phyloP scores from a whole-genome alignment of 2,888 invertebrate genomes.

The Thecocarcelia acutangulata region DNA sequence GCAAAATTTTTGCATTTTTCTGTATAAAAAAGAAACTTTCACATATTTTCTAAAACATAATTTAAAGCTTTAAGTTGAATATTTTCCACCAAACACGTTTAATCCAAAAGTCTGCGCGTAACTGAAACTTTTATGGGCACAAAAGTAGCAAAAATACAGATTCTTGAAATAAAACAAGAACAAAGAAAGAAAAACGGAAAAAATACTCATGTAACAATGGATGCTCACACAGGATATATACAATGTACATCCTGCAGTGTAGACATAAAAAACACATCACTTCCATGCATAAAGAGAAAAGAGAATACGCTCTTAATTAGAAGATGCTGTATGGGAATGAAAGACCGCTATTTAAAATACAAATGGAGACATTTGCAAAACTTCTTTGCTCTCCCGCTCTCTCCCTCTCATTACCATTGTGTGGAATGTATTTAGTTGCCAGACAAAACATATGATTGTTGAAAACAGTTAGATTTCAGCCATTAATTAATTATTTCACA shows the following conservation, averaged over 20 bases:
- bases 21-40: slow-evolving; percentile 28
- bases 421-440: slow-evolving; percentile 13
- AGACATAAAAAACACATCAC: slow-evolving; percentile 22
- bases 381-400: background rate
- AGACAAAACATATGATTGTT: slow-evolving; percentile 31
- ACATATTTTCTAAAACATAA: slow-evolving; percentile 20
- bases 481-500: no score
- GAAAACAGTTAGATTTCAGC: no score
- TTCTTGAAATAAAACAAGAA: slow-evolving; percentile 18
- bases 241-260: slow-evolving; percentile 41
- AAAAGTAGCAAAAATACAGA: slow-evolving; percentile 47
- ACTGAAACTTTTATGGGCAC: slow-evolving; percentile 61
- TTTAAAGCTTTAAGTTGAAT: background rate
- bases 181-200: slow-evolving; percentile 12
- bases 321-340: slow-evolving; percentile 46
- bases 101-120: slow-evolving; percentile 69
- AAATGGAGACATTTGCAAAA: slow-evolving; percentile 42
- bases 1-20: slow-evolving; percentile 29
- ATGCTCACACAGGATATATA: slow-evolving; percentile 58
- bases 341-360: slow-evolving; percentile 32
- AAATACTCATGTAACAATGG: slow-evolving; percentile 36
- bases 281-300: slow-evolving; percentile 8
- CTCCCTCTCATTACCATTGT: slow-evolving; percentile 12
- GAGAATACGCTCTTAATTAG: background rate
- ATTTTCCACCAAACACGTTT: slow-evolving; percentile 61